These are phyloP conservation scores for Ivindomyrus marchei DNA, from an alignment of 2,113 vertebrate genomes.

Conservation along the genomic window DNA sequence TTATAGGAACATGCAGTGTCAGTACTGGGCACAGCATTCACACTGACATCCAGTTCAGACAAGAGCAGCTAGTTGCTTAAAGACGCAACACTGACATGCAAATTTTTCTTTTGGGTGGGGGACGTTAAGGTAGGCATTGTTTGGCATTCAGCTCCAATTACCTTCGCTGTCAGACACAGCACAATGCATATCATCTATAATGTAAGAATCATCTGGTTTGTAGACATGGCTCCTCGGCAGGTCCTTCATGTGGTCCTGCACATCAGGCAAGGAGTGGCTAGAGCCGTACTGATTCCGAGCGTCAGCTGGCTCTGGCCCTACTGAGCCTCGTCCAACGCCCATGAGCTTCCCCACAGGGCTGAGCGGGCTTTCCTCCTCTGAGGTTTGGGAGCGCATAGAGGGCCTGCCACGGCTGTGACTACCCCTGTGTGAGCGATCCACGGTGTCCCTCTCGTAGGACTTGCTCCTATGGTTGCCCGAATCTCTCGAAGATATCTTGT, in stretches of 20 bases:
- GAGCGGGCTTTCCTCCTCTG: conserved; percentile 89
- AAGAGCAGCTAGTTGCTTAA: conserved; percentile 30
- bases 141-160: conserved; percentile 82
- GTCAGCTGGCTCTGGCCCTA: conserved; percentile 71
- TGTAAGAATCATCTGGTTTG: conserved; percentile 92
- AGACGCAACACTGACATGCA: conserved; percentile 53
- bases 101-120: conserved; percentile 31
- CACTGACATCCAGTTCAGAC: conserved; percentile 31
- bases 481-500: conserved; percentile 79
- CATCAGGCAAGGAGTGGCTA: conserved; percentile 96
- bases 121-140: conserved; percentile 37
- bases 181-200: conserved; percentile 93
- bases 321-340: conserved; percentile 66
- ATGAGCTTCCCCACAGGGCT: conserved; percentile 83
- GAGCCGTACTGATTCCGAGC: conserved; percentile 90
- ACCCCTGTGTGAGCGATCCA: conserved; percentile 78
- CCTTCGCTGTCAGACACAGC: conserved; percentile 99
- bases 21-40: conserved; percentile 32
- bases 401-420: conserved; percentile 72
- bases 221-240: conserved; percentile 87
- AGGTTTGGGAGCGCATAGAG: conserved; percentile 82
- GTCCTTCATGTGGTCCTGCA: conserved; percentile 92
- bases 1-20: conserved; percentile 58
- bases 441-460: conserved; percentile 82
- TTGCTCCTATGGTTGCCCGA: conserved; percentile 75